Conservation (phyloP, 2,797 vertebrate genomes). For the Parotocinclus haroldoi region DNA sequence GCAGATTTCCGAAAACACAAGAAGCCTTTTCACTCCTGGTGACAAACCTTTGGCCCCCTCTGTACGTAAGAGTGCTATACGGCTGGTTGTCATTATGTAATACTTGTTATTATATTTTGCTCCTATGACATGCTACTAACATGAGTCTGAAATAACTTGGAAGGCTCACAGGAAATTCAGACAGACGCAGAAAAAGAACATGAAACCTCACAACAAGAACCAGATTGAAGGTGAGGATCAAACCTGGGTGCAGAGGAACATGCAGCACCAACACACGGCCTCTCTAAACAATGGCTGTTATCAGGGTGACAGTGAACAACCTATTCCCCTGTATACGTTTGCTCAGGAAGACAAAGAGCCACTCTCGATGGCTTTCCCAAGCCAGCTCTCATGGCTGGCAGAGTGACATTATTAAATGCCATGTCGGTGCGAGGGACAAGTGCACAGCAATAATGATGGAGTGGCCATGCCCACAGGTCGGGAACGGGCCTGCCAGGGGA, state of each 20-base stretch:
- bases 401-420: slow-evolving; percentile 51
- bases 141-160: no score
- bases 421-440: slow-evolving; percentile 38
- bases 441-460: slow-evolving; percentile 45
- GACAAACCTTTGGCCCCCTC: no score
- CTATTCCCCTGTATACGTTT: slow-evolving; percentile 22
- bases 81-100: no score
- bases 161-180: no score
- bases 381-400: slow-evolving; percentile 29
- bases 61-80: no score
- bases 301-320: slow-evolving; percentile 41
- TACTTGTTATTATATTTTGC: no score
- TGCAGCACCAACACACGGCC: slow-evolving; percentile 20
- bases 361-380: slow-evolving; percentile 36
- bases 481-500: slow-evolving; percentile 40
- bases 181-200: no score
- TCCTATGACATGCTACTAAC: no score
- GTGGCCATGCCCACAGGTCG: slow-evolving; percentile 46
- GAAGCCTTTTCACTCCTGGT: no score
- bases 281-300: slow-evolving; percentile 28
- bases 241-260: background rate
- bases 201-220: no score
- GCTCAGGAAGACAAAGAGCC: slow-evolving; percentile 34
- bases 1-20: no score
- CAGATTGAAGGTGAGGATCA: no score